These are phyloP conservation scores for Onychostruthus taczanowskii DNA, from an alignment of 2,113 vertebrate species.

Conservation along the genomic window DNA sequence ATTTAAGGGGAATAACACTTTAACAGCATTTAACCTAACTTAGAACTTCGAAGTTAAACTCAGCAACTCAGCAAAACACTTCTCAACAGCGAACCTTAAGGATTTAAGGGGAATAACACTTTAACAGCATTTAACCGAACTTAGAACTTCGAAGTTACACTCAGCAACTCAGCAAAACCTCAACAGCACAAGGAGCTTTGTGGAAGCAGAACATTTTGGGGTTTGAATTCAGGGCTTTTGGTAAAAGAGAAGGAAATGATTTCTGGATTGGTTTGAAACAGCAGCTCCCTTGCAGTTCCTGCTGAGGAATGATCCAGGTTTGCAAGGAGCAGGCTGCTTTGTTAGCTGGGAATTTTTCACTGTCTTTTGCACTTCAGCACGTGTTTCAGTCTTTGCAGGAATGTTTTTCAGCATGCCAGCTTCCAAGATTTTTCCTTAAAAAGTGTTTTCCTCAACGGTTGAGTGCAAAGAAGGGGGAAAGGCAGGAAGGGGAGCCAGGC, in stretches of 20 bases:
- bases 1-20: not conserved
- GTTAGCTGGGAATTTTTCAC: not conserved
- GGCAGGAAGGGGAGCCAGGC: not conserved
- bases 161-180: not conserved
- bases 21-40: not conserved
- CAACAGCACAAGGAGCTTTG: not conserved
- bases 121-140: not conserved
- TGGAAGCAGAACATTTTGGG: not conserved
- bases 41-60: fast-evolving
- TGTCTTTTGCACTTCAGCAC: not conserved
- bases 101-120: not conserved
- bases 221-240: not conserved
- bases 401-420: not conserved
- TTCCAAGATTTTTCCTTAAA: not conserved
- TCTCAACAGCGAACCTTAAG: not conserved
- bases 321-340: not conserved
- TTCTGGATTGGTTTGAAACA: not conserved
- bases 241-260: not conserved
- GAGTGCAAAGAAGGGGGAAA: not conserved
- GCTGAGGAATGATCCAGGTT: not conserved
- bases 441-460: not conserved
- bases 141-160: fast-evolving
- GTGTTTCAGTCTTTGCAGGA: not conserved
- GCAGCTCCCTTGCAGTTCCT: not conserved
- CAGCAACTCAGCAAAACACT: not conserved